Base-by-base conservation (phyloP, 37 sponge, comb jelly and placozoan species). In the Axinella damicornis region DNA sequence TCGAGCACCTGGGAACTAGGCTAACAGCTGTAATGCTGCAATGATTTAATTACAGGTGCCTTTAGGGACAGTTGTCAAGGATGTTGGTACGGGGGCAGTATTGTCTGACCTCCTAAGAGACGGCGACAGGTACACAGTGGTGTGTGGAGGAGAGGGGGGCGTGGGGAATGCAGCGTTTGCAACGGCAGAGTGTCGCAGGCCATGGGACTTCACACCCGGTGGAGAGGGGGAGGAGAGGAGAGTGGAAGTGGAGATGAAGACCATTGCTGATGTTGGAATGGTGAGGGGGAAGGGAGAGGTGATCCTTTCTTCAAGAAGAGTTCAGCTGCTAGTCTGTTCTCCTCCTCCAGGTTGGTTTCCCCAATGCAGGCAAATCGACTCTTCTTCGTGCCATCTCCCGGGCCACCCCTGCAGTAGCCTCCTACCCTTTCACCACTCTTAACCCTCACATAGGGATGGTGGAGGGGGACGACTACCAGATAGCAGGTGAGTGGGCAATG, bases 341-440 rank as follows among this genome's bases (percentile, higher is more conserved):
- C 11, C 27, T 12, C 5, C 14, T 32, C 25, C 35, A 90, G 91
- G 94, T 95, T 65, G 99, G 99, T 27, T 93, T 95, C 34, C 99
- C 99, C 9, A 99, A 99, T 82, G 99, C 99, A 14, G 99, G 99
- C 16, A 99, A 99, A 83, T 97, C 97, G 0, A 89, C 96, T 13
- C 65, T 99, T 6, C 87, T 99, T 32, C 53, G 96, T 11, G 92
- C 92, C 18, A 69, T 99, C 11, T 97, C 99, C 11, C 46, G 86
- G 5, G 97, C 99, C 34, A 85, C 39, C 46, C 99, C 99, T 2
- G 76, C 73, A 24, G 96, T 99, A 22, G 99, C 97, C 20, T 85
- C 97, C 5, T 99, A 99, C 57, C 98, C 99, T 19, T 99, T 99
- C 89, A 99, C 99, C 24, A 99, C 99, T 12, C 88, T 97, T 56